Evolutionary conservation across 2,113 vertebrate genomes (phyloP).

Genomic region (Sceloporus undulatus): DNA sequence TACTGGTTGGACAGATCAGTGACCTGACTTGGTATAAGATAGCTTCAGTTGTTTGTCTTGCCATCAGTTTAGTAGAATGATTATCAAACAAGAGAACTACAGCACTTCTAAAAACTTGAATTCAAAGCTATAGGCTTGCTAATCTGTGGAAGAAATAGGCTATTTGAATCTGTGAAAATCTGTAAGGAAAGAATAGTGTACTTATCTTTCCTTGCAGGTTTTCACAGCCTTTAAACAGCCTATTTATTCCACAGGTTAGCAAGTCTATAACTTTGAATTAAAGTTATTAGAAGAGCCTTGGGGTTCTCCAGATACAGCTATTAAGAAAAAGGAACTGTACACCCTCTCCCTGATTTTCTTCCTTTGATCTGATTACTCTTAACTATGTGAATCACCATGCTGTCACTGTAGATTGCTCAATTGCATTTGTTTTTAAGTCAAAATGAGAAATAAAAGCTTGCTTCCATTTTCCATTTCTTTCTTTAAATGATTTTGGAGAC

Average conservation of each 20-base stretch:
- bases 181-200: constrained; percentile 48
- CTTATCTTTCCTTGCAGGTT: constrained; percentile 53
- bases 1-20: neutral
- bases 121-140: constrained; percentile 66
- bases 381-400: constrained; percentile 61
- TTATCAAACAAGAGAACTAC: neutral
- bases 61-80: constrained; percentile 54
- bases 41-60: constrained; percentile 31
- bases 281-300: constrained; percentile 59
- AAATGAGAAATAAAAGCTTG: constrained; percentile 35
- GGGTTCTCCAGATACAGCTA: constrained; percentile 62
- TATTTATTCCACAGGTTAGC: constrained; percentile 68
- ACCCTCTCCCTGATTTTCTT: constrained; percentile 61
- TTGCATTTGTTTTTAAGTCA: constrained; percentile 33
- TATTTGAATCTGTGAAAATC: constrained; percentile 42
- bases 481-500: constrained; percentile 39
- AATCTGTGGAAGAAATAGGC: constrained; percentile 65
- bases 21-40: neutral
- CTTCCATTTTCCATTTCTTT: constrained; percentile 31
- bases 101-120: constrained; percentile 48
- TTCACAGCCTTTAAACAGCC: constrained; percentile 46
- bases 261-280: constrained; percentile 63
- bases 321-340: constrained; percentile 67
- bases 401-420: constrained; percentile 56
- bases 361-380: constrained; percentile 63